Base-by-base conservation (phyloP, 2,888 invertebrate genomes). In the Cosmia pyralina region DNA sequence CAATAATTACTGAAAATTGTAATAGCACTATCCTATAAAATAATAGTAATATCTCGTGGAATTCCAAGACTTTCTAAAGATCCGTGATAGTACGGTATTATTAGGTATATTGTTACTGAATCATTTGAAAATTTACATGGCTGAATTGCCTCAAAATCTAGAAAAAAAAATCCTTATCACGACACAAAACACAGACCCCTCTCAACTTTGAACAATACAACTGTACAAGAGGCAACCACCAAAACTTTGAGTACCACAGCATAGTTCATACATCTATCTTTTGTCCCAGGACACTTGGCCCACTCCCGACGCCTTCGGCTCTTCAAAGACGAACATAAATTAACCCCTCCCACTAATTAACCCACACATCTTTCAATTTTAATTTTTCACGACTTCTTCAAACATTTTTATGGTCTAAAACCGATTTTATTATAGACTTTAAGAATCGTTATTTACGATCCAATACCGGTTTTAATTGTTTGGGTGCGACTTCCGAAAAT, bases 291-390 rank as follows among this genome's bases (percentile, higher is more conserved):
- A 82, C 72, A 81, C 59, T 78, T 38, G 38, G 69, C 53, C 53
- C 77, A 85, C 82, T 79, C 68, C 71, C 75, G 78, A 78, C 81
- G 86, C 88, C 85, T 72, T 69, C 71, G 88, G 88, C 88, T 74
- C 73, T 85, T 82, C 81, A 85, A 88, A 89, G 82, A 64, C 69
- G 63, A 77, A 82, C 86, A 90, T 93, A 91, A 93, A 92, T 91
- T 88, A 91, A 83, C 83, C 85, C 81, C 83, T 69, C 84, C 86
- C 72, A 83, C 89, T 92, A 93, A 93, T 93, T 93, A 91, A 85
- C 73, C 68, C 81, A 85, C 92, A 88, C 79, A 88, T 92, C 92
- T 89, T 88, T 88, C 87, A 87, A 84, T 87, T 88, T 88, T 75
- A 80, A 87, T 87, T 88, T 88, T 88, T 85, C 82, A 81, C 78